Evolutionary conservation across 2,113 vertebrate genomes (phyloP).

Genomic region (Cnemophilus loriae): DNA sequence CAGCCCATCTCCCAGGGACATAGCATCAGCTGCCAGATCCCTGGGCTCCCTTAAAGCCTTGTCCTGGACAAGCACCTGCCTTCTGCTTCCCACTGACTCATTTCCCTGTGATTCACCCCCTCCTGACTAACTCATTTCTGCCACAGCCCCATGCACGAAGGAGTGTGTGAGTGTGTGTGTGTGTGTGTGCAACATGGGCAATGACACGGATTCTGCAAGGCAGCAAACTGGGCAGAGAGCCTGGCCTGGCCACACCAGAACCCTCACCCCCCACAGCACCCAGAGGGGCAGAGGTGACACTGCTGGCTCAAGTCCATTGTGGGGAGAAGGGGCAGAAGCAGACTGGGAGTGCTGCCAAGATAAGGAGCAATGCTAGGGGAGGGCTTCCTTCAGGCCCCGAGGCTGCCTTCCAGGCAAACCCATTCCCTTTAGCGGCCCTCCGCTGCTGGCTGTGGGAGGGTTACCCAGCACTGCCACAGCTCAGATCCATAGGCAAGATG

Average conservation of each 20-base stretch:
- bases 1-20: neutral
- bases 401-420: neutral
- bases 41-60: neutral
- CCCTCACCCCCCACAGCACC: rapidly evolving
- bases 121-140: neutral
- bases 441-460: neutral
- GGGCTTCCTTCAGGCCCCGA: neutral
- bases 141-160: neutral
- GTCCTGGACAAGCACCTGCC: neutral
- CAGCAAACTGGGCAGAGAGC: neutral
- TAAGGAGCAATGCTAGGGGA: neutral
- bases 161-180: too few species aligned
- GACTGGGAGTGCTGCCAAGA: neutral
- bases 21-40: neutral
- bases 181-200: neutral
- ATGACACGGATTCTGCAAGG: neutral
- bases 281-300: neutral
- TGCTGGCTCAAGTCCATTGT: rapidly evolving
- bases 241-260: neutral
- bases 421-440: neutral
- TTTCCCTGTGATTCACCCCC: neutral
- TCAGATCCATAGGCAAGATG: neutral
- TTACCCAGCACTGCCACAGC: neutral
- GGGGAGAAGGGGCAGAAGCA: neutral
- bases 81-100: neutral